These are phyloP conservation scores for Pinna nobilis DNA, from an alignment of 1,140 invertebrate genomes.

Conservation along the genomic window DNA sequence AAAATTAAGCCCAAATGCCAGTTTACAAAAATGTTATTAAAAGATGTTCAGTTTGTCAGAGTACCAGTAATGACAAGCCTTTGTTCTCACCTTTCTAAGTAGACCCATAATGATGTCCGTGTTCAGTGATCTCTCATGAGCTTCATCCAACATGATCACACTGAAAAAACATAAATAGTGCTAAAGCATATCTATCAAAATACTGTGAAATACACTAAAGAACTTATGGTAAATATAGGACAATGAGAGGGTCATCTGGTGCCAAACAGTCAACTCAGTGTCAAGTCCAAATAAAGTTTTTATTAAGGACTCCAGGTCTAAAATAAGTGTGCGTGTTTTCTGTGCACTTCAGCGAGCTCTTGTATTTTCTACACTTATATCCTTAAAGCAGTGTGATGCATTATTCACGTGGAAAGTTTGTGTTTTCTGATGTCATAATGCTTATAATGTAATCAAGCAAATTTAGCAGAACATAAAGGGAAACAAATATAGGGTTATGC, in stretches of 20 bases:
- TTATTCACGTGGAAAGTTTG: too few species aligned
- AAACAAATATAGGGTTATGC: too few species aligned
- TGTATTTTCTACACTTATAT: too few species aligned
- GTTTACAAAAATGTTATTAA: background rate
- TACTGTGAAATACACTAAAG: background rate
- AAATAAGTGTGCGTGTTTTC: too few species aligned
- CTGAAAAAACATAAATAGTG: constrained; percentile 46
- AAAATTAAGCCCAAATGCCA: background rate
- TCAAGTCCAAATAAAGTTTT: background rate
- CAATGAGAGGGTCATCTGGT: background rate
- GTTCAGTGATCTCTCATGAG: constrained; percentile 93
- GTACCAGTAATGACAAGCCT: too few species aligned
- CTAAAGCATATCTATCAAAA: background rate
- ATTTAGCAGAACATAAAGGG: too few species aligned
- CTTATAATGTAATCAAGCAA: too few species aligned
- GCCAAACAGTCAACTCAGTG: background rate
- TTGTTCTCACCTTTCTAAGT: constrained; percentile 87
- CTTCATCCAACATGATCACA: constrained; percentile 96
- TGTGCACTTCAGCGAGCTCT: too few species aligned
- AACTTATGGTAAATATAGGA: background rate
- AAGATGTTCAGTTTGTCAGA: too few species aligned
- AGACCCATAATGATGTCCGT: constrained; percentile 96
- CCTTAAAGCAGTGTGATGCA: too few species aligned
- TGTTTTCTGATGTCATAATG: too few species aligned
- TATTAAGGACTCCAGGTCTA: too few species aligned